phyloP scores from a whole-genome alignment of 2,888 invertebrate genomes.

The Lampropteryx suffumata region DNA sequence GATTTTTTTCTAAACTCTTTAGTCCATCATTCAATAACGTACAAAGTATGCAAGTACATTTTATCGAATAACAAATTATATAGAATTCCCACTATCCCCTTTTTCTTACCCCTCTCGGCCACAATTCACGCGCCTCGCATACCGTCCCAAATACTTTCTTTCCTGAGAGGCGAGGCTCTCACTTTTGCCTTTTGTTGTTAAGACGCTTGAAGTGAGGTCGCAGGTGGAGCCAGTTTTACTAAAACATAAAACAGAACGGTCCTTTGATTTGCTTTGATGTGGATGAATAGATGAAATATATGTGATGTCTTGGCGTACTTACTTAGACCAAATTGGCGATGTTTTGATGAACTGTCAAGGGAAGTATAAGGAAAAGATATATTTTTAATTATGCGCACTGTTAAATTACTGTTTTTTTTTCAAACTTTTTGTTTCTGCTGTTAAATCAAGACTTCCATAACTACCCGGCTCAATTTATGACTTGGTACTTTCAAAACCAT shows the following conservation, averaged over 20 bases:
- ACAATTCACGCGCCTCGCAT: constrained; percentile 1
- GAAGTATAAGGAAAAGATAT: too few relatives aligned
- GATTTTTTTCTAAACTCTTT: too few relatives aligned
- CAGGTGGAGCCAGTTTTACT: constrained; percentile 39
- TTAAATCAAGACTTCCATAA: too few relatives aligned
- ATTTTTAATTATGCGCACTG: too few relatives aligned
- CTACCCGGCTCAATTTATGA: too few relatives aligned
- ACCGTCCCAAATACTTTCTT: constrained; percentile 32
- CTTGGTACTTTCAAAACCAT: too few relatives aligned
- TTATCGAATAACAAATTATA: background rate
- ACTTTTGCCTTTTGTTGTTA: constrained; percentile 33
- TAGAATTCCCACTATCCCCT: background rate
- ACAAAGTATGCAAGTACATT: background rate
- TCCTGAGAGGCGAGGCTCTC: constrained; percentile 20
- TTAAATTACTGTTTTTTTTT: too few relatives aligned
- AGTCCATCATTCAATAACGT: too few relatives aligned
- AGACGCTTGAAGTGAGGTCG: constrained; percentile 35
- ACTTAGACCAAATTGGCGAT: too few relatives aligned
- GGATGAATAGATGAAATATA: background rate
- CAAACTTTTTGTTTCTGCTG: too few relatives aligned
- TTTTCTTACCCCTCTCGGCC: background rate
- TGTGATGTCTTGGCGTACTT: too few relatives aligned
- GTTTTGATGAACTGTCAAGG: too few relatives aligned
- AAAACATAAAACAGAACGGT: constrained; percentile 16
- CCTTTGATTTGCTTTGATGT: constrained; percentile 8